phyloP scores from a whole-genome alignment of 92 coral and sea anemone genomes.

The Epizoanthus scotinus region DNA sequence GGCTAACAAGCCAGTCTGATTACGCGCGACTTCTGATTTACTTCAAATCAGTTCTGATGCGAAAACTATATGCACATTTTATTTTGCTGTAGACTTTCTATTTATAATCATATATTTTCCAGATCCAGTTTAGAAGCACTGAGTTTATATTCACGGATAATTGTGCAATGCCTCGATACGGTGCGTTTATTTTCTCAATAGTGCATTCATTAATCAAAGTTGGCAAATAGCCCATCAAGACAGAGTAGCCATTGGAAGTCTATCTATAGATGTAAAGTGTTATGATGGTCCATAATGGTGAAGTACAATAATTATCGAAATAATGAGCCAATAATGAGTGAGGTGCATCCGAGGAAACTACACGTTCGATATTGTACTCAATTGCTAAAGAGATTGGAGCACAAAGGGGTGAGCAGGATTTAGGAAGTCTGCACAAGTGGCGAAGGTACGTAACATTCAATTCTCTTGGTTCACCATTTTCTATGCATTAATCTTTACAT shows the following conservation, averaged over 20 bases:
- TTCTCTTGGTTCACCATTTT: background rate
- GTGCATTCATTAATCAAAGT: slow-evolving; percentile 18
- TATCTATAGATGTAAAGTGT: slow-evolving; percentile 4
- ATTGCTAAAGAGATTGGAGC: slow-evolving; percentile 10
- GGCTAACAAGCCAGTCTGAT: too few relatives aligned
- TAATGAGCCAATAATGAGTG: slow-evolving; percentile 37
- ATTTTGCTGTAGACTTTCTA: too few relatives aligned
- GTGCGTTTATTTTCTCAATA: background rate
- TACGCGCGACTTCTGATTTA: too few relatives aligned
- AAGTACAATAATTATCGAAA: slow-evolving; percentile 14
- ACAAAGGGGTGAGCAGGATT: slow-evolving; percentile 1
- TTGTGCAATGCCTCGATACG: slow-evolving; percentile 7
- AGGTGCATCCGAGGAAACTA: slow-evolving; percentile 1
- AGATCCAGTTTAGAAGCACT: too few relatives aligned
- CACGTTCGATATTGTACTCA: slow-evolving; percentile 9
- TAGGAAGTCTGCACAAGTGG: slow-evolving; percentile 23
- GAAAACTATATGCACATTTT: too few relatives aligned
- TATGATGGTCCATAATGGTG: slow-evolving; percentile 8
- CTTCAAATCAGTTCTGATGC: too few relatives aligned
- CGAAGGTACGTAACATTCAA: slow-evolving; percentile 17
- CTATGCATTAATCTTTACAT: background rate
- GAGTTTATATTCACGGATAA: too few relatives aligned
- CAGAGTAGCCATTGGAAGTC: slow-evolving; percentile 21
- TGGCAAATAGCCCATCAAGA: slow-evolving; percentile 31
- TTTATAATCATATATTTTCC: too few relatives aligned